Percentiles rank a stretch among this genome's conserved stretches.
These are phyloP conservation scores for Cinclus cinclus DNA, from an alignment of 2,113 vertebrate species.

Conservation along the genomic window DNA sequence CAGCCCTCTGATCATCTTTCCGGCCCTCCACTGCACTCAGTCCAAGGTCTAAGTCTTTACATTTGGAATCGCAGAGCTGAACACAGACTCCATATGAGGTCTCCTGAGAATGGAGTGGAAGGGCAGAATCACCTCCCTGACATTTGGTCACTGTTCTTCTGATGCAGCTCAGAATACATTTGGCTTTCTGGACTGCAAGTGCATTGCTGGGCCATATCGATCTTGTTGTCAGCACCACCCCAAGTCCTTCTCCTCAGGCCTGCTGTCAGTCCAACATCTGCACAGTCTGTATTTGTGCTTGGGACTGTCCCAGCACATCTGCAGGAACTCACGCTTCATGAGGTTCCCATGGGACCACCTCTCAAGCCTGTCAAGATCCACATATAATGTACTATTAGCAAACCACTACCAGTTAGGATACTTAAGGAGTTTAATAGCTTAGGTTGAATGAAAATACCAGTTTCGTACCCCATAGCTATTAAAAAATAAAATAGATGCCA, in stretches of 20 bases:
- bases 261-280: neutral
- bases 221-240: neutral
- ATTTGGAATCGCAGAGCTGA: neutral
- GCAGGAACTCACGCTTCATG: neutral
- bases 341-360: too few species aligned
- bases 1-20: neutral
- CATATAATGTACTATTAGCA: neutral
- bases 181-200: neutral
- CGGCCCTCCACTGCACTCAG: rapidly evolving
- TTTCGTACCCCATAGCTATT: neutral
- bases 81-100: neutral
- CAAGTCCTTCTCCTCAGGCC: neutral
- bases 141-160: neutral
- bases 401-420: neutral
- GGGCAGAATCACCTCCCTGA: neutral
- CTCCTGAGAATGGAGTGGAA: neutral
- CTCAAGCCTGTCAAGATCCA: neutral
- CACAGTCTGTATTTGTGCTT: neutral
- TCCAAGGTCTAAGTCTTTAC: neutral
- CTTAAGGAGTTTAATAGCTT: neutral
- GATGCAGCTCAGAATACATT: neutral
- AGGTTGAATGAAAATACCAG: neutral
- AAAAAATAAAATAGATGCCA: neutral
- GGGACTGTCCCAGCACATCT: neutral
- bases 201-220: too few species aligned